These are phyloP conservation scores for Acrocephalus kingi DNA, from an alignment of 2,113 vertebrate genomes.

Conservation along the genomic window DNA sequence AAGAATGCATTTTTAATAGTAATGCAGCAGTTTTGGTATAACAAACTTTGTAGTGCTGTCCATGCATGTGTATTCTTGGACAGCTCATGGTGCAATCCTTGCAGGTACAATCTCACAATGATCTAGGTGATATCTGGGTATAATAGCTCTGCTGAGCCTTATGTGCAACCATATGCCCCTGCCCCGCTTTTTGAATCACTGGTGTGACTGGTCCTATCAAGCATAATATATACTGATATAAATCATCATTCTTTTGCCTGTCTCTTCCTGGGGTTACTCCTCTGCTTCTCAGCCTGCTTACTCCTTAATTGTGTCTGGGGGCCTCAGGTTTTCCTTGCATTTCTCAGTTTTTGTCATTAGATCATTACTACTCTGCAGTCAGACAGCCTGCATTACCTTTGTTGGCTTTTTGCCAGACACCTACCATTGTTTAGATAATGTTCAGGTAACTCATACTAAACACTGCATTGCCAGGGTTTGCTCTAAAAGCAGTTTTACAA, in stretches of 20 bases:
- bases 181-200: background rate
- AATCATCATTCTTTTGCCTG: conserved; percentile 19
- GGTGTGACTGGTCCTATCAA: background rate
- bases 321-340: background rate
- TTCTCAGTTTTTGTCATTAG: background rate
- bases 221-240: background rate
- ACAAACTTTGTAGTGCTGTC: background rate
- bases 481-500: conserved; percentile 8
- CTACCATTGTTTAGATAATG: background rate
- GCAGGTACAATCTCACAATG: background rate
- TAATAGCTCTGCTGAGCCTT: background rate
- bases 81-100: background rate
- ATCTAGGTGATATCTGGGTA: background rate
- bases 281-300: background rate
- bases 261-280: background rate
- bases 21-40: background rate
- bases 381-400: background rate
- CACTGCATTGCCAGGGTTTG: background rate
- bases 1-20: conserved; percentile 25
- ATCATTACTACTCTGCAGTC: background rate
- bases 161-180: background rate
- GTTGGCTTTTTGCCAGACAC: background rate
- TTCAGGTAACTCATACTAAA: background rate
- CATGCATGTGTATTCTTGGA: background rate
- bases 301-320: background rate